These are phyloP conservation scores for Proales similis DNA, from an alignment of 1,140 invertebrate genomes.

Conservation along the genomic window DNA sequence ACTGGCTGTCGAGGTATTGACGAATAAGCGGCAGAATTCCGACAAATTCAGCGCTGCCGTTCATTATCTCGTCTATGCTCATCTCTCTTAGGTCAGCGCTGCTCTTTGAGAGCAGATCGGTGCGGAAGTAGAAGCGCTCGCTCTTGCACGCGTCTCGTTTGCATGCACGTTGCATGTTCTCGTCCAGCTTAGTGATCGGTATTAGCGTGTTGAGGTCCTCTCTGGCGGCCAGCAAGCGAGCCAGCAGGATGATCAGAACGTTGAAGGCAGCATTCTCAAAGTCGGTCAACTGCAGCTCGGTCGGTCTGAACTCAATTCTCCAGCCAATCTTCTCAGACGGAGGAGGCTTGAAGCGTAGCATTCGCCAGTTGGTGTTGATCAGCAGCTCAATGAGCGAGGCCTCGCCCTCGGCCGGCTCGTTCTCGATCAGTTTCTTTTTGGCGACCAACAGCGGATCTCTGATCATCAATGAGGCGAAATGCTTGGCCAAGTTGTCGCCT, in stretches of 20 bases:
- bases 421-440: conserved; percentile 65
- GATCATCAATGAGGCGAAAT: conserved; percentile 96
- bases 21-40: conserved; percentile 86
- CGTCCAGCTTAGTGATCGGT: conserved; percentile 95
- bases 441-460: conserved; percentile 88
- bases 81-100: conserved; percentile 54
- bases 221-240: too few relatives aligned
- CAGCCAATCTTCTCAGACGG: conserved; percentile 87
- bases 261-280: conserved; percentile 99
- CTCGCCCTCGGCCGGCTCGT: too few relatives aligned
- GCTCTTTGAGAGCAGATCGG: background rate
- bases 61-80: conserved; percentile 90
- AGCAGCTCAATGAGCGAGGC: background rate
- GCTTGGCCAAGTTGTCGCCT: conserved; percentile 81
- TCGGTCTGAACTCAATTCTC: conserved; percentile 97
- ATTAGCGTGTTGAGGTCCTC: too few relatives aligned
- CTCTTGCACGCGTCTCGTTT: conserved; percentile 73
- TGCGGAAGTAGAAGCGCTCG: conserved; percentile 62
- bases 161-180: conserved; percentile 92
- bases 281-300: conserved; percentile 75
- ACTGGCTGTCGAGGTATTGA: conserved; percentile 82
- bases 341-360: conserved; percentile 97
- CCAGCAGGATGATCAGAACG: conserved; percentile 91
- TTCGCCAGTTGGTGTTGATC: conserved; percentile 99
- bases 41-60: conserved; percentile 71